phyloP scores from a whole-genome alignment of 2,113 vertebrate genomes.

The Rhinolophus sinicus region DNA sequence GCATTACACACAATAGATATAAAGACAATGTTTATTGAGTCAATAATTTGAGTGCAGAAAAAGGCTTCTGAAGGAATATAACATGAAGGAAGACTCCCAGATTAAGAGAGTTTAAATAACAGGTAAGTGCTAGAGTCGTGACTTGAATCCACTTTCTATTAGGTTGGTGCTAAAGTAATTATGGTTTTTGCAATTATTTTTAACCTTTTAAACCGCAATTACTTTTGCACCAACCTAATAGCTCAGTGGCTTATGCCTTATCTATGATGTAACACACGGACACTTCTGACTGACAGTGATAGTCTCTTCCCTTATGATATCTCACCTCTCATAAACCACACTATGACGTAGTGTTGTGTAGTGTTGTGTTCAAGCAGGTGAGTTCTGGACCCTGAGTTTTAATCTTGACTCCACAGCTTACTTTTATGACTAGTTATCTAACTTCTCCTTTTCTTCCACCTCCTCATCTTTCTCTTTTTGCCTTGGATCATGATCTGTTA shows the following conservation, averaged over 20 bases:
- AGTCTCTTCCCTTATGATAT: neutral
- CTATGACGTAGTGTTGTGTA: neutral
- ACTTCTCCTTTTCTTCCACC: neutral
- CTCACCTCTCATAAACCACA: neutral
- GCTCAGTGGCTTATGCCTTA: neutral
- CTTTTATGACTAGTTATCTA: neutral
- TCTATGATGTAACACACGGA: neutral
- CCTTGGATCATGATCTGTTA: neutral
- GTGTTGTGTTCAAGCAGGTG: neutral
- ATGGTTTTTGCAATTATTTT: too few species aligned
- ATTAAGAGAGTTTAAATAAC: neutral
- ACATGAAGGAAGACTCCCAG: neutral
- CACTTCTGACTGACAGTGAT: neutral
- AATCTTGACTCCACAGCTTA: neutral
- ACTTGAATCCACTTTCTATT: neutral
- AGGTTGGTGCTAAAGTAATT: too few species aligned
- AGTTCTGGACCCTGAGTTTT: neutral
- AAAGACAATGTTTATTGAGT: neutral
- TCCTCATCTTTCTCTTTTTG: neutral
- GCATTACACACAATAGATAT: neutral
- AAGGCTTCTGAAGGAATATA: neutral
- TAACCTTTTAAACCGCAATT: too few species aligned
- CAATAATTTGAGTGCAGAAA: neutral
- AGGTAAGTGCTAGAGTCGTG: neutral
- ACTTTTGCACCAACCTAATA: too few species aligned